A percentile compares a stretch with the other conserved stretches of the same genome.
Evolutionary conservation across 1,140 invertebrate species (phyloP).

Genomic region (Thaumatotibia leucotreta): DNA sequence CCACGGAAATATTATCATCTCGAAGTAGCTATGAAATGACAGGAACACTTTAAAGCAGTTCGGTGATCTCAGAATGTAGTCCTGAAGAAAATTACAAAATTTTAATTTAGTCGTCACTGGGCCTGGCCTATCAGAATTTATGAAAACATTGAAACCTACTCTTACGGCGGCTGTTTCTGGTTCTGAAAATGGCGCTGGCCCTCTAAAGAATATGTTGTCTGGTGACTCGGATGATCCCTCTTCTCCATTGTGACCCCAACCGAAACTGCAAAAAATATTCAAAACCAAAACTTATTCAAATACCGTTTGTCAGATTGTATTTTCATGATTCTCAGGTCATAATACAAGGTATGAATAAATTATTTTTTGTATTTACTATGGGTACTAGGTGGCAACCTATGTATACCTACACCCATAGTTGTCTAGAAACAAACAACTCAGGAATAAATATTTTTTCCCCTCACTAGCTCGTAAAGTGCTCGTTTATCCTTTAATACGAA

Average conservation of each 20-base stretch:
- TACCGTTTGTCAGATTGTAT: no score
- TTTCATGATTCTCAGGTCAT: no score
- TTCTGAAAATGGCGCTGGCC: slow-evolving; percentile 93
- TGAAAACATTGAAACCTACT: slow-evolving; percentile 28
- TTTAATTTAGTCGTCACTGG: not conserved
- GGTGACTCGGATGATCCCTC: slow-evolving; percentile 89
- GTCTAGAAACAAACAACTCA: no score
- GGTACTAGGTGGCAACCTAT: no score
- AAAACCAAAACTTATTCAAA: no score
- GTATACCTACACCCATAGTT: no score
- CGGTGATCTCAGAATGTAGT: slow-evolving; percentile 75
- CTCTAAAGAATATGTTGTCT: slow-evolving; percentile 91
- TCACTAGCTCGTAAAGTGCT: no score
- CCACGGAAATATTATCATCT: slow-evolving; percentile 92
- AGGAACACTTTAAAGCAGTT: slow-evolving; percentile 85
- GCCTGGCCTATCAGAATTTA: not conserved
- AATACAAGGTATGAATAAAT: no score
- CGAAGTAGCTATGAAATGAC: slow-evolving; percentile 92
- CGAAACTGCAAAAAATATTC: slow-evolving; percentile 73
- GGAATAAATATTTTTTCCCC: no score
- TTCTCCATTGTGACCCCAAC: slow-evolving; percentile 82
- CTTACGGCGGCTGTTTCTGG: slow-evolving; percentile 88
- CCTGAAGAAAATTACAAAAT: slow-evolving; percentile 51
- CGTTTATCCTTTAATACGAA: no score
- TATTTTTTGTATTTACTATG: no score